Evolutionary conservation across 2,888 invertebrate species (phyloP).

Genomic region (Tortricodes alternella): DNA sequence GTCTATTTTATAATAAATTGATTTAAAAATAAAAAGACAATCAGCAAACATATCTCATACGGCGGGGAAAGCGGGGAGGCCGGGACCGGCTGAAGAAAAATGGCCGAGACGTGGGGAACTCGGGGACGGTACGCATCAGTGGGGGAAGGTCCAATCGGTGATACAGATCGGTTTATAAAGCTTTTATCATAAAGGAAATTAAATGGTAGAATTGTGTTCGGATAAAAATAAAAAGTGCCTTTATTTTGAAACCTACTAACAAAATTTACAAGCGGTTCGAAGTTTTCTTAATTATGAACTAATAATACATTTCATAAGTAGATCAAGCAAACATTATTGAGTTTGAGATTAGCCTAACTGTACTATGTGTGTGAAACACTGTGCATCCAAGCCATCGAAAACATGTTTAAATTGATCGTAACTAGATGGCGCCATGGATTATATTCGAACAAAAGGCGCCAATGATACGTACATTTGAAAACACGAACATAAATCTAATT

Average conservation of each 20-base stretch:
- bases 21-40: too few relatives aligned
- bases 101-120: constrained; percentile 29
- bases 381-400: too few relatives aligned
- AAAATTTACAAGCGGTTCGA: too few relatives aligned
- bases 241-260: background rate
- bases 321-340: too few relatives aligned
- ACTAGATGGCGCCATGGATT: constrained; percentile 25
- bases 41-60: constrained; percentile 19
- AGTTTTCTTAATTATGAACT: too few relatives aligned
- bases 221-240: background rate
- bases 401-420: background rate
- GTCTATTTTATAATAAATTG: too few relatives aligned
- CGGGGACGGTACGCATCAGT: background rate
- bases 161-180: constrained; percentile 24
- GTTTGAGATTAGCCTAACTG: too few relatives aligned
- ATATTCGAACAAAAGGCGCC: constrained; percentile 7
- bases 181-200: constrained; percentile 14
- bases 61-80: constrained; percentile 7
- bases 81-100: constrained; percentile 14
- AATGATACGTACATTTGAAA: constrained; percentile 4
- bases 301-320: too few relatives aligned
- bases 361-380: too few relatives aligned
- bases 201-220: background rate
- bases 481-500: constrained; percentile 18
- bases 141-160: constrained; percentile 13